Conservation (phyloP, 2,797 vertebrate species). For the Microctenopoma lineatum region DNA sequence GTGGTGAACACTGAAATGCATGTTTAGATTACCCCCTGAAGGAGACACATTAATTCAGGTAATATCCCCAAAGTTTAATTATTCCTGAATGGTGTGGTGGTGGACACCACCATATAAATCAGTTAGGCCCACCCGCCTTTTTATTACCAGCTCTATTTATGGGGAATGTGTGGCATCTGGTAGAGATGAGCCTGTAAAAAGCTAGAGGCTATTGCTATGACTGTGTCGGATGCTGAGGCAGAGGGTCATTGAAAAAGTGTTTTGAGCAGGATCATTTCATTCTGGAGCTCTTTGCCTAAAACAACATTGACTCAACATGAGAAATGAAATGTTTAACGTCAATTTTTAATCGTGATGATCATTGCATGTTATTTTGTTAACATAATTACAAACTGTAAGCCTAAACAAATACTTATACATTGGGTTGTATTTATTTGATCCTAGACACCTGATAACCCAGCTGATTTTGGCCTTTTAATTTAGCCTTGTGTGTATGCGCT, state of each 20-base stretch:
- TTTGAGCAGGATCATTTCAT: conserved; percentile 46
- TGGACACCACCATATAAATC: conserved; percentile 78
- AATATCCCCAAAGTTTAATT: conserved; percentile 82
- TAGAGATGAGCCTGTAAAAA: conserved; percentile 80
- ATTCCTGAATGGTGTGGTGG: conserved; percentile 81
- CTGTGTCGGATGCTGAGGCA: conserved; percentile 58
- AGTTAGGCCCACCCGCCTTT: conserved; percentile 79
- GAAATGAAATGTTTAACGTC: conserved; percentile 18
- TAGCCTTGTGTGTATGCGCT: conserved; percentile 35
- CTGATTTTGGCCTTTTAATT: conserved; percentile 53
- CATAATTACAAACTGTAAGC: conserved; percentile 31
- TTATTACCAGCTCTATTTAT: conserved; percentile 83
- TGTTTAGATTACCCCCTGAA: conserved; percentile 72
- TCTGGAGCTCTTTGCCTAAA: conserved; percentile 29
- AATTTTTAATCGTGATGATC: conserved; percentile 25
- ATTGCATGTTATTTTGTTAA: conserved; percentile 33
- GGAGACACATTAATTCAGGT: conserved; percentile 76
- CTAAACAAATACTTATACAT: conserved; percentile 60
- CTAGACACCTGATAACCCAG: conserved; percentile 52
- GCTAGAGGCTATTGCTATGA: conserved; percentile 72
- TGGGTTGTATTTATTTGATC: conserved; percentile 63
- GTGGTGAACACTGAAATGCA: conserved; percentile 44
- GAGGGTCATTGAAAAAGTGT: conserved; percentile 61
- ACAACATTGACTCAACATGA: conserved; percentile 18
- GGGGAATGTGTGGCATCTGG: conserved; percentile 80